Evolutionary conservation across 2,113 vertebrate species (phyloP).

Genomic region (Genyomyrus donnyi): DNA sequence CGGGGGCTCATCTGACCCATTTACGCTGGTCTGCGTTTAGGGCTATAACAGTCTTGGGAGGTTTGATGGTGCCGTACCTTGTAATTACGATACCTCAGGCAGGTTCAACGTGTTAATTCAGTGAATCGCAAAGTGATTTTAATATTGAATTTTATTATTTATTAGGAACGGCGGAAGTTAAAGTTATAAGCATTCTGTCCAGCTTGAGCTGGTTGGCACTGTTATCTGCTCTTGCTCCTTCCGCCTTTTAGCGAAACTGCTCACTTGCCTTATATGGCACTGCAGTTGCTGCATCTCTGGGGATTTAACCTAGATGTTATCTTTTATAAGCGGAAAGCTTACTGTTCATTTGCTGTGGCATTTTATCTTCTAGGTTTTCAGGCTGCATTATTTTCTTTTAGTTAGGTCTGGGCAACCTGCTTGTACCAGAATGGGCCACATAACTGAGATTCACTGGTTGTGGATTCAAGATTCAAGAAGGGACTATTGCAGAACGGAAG

Average conservation of each 20-base stretch:
- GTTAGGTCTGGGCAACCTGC: neutral
- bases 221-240: neutral
- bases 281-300: constrained; percentile 1
- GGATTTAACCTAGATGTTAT: neutral
- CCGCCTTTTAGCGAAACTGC: neutral
- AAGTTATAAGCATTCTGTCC: neutral
- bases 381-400: neutral
- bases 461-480: neutral
- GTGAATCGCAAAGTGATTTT: neutral
- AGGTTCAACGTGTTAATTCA: neutral
- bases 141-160: neutral
- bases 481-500: neutral
- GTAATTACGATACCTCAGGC: neutral
- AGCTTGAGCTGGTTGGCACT: neutral
- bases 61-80: neutral
- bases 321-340: neutral
- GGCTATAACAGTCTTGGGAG: neutral
- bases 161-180: neutral
- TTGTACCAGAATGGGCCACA: neutral
- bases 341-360: neutral
- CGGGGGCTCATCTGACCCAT: neutral
- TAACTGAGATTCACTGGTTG: neutral
- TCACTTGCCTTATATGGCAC: neutral
- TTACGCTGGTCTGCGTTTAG: neutral
- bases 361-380: neutral